Percentiles rank a stretch among this genome's conserved stretches.
These are phyloP conservation scores for Arrhopalites spinosus DNA, from an alignment of 2,888 invertebrate species.

Conservation along the genomic window DNA sequence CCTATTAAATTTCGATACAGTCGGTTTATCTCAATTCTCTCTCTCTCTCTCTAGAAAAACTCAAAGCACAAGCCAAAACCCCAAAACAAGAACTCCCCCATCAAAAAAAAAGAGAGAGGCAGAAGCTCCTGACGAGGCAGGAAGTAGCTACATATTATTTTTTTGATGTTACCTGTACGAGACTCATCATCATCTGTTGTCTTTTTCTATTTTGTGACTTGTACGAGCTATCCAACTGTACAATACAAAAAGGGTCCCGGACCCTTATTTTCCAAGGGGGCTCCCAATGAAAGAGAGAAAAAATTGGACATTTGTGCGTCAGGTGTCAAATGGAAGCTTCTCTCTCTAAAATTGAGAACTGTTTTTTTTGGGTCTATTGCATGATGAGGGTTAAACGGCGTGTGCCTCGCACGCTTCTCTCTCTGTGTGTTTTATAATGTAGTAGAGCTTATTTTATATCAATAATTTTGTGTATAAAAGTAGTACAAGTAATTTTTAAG, in stretches of 20 bases:
- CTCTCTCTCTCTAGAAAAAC: slow-evolving; percentile 27
- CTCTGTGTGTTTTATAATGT: not conserved
- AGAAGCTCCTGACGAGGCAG: slow-evolving; percentile 16
- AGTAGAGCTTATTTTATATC: too few species aligned
- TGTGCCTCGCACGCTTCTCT: slow-evolving; percentile 18
- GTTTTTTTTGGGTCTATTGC: too few species aligned
- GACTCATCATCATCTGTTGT: slow-evolving; percentile 31
- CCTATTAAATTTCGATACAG: slow-evolving; percentile 50
- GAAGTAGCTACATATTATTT: not conserved
- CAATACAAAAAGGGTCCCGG: slow-evolving; percentile 5
- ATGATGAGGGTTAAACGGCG: slow-evolving; percentile 26
- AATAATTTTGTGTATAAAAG: too few species aligned
- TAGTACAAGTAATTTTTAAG: too few species aligned
- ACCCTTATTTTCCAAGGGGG: too few species aligned
- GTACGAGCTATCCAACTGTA: not conserved
- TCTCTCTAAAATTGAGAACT: too few species aligned
- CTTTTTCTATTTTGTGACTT: slow-evolving; percentile 32
- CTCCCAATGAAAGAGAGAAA: slow-evolving; percentile 32
- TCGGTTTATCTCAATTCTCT: slow-evolving; percentile 35
- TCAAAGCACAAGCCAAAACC: too few species aligned
- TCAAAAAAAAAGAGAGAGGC: slow-evolving; percentile 12
- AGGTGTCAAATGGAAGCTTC: slow-evolving; percentile 54
- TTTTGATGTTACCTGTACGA: slow-evolving; percentile 17
- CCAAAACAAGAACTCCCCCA: too few species aligned
- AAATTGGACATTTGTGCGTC: slow-evolving; percentile 49